These are phyloP conservation scores for Orussus abietinus DNA, from an alignment of 1,140 invertebrate genomes.

Conservation along the genomic window DNA sequence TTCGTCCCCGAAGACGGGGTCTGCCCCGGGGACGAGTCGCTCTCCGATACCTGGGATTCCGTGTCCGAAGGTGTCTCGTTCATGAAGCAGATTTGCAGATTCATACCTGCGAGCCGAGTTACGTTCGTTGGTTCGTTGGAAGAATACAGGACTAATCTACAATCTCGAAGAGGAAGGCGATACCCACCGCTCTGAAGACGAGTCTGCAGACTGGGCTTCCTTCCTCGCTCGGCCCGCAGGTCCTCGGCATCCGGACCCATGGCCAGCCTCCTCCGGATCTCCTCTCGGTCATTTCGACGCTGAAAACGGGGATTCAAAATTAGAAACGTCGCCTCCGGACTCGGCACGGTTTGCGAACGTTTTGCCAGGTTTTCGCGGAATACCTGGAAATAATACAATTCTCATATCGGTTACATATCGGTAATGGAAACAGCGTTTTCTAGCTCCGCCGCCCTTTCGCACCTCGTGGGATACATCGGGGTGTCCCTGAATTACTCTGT, in stretches of 20 bases:
- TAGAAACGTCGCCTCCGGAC: too few relatives aligned
- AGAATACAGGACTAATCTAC: conserved; percentile 1
- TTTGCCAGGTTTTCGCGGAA: too few relatives aligned
- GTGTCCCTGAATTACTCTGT: conserved; percentile 37
- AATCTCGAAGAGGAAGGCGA: conserved; percentile 21
- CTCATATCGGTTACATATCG: too few relatives aligned
- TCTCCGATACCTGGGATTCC: conserved; percentile 69
- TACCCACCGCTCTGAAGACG: conserved; percentile 76
- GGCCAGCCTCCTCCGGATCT: conserved; percentile 82
- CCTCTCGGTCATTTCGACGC: conserved; percentile 86
- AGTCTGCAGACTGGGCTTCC: conserved; percentile 84
- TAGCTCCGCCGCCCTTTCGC: too few relatives aligned
- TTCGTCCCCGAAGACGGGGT: conserved; percentile 20
- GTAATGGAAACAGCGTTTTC: too few relatives aligned
- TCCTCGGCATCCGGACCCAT: conserved; percentile 82
- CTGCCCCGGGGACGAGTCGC: conserved; percentile 45
- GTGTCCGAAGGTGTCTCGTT: conserved; percentile 85
- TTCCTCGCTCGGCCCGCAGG: conserved; percentile 59
- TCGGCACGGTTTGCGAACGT: too few relatives aligned
- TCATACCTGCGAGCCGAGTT: conserved; percentile 68
- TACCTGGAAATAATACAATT: not conserved
- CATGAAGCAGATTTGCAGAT: conserved; percentile 93
- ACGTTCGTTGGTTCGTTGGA: conserved; percentile 5
- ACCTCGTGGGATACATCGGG: conserved; percentile 34
- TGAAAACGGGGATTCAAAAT: conserved; percentile 55